Conservation (phyloP, 2,888 invertebrate species). For the Lapara coniferarum region DNA sequence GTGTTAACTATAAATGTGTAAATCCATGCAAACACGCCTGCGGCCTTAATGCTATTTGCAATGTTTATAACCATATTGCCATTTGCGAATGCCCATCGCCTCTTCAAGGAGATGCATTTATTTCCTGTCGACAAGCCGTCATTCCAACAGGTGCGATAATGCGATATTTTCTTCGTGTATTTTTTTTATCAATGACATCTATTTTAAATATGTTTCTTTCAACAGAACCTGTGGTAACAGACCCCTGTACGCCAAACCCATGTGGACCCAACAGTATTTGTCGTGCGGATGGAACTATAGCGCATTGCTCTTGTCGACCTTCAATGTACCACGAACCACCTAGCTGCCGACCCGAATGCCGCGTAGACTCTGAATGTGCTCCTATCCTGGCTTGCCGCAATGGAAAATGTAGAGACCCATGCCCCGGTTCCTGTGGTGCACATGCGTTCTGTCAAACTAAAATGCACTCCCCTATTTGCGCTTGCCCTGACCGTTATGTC, state of each 20-base stretch:
- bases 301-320: constrained; percentile 88
- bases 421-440: constrained; percentile 90
- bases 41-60: constrained; percentile 88
- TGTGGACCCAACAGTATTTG: constrained; percentile 89
- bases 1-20: constrained; percentile 88
- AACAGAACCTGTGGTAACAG: constrained; percentile 60
- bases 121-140: constrained; percentile 84
- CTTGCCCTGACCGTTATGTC: constrained; percentile 86
- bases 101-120: constrained; percentile 91
- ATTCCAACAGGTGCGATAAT: background rate
- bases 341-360: constrained; percentile 90
- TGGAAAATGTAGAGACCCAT: constrained; percentile 87
- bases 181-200: no score
- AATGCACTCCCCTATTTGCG: constrained; percentile 90
- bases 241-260: constrained; percentile 87
- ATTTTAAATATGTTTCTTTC: constrained; percentile 20
- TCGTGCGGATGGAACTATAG: constrained; percentile 85
- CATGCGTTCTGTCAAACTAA: constrained; percentile 89
- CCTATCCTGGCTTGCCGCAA: constrained; percentile 86
- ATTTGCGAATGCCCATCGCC: constrained; percentile 89
- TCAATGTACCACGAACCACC: constrained; percentile 89
- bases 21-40: constrained; percentile 90
- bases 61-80: constrained; percentile 90
- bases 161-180: no score
- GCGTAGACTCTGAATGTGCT: constrained; percentile 87